Evolutionary conservation across 1,140 invertebrate species (phyloP), one percentile per base, ranked within the genome.

Genomic region (Calliopsis andreniformis): DNA sequence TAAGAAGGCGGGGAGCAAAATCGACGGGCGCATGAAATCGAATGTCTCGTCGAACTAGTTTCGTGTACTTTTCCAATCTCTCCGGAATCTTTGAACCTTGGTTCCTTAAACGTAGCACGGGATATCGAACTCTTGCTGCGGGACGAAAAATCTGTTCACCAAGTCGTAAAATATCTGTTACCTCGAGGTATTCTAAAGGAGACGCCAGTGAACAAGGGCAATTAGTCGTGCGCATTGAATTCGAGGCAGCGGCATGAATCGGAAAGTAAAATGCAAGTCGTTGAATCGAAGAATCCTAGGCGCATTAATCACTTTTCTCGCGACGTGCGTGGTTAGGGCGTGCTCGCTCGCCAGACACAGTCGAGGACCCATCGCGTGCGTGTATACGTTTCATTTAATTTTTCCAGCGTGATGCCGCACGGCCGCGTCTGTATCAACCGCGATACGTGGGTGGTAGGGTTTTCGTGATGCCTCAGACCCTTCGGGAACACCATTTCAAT

Each of bases 401-500:
- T 72, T 81, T 82, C 55, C 64, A 62, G 43, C 62, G 49, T 39
- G 58, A 23, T 35, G 53, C n/a, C 67, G 39, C 39, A 47, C 12
- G 4, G 42, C 30, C 47, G 30, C 47, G 51, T 76, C 30, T 53
- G 78, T 53, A 45, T 56, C 71, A 42, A 42, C 14, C 14, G 12
- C 55, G 59, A 59, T 42, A 47, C 63, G 35, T 53, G 63, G 45
- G 30, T 10, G 47, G 53, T 16, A 56, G 25, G 62, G 68, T 66
- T 80, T 67, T 73, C 78, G 69, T 55, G 73, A 80, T 66, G 72
- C 69, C 53, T 23, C 64, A 67, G 39, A 66, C 28, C 78, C 72
- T 51, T 64, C 43, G 72, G 68, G 81, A 83, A 71, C 67, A 55
- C 59, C 70, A 66, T 80, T 83, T 78, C 81, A 73, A 88, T 87